A percentile compares a stretch with the other conserved stretches of the same genome.
These are phyloP conservation scores for Cosmia trapezina DNA, from an alignment of 2,888 invertebrate species.

Conservation along the genomic window DNA sequence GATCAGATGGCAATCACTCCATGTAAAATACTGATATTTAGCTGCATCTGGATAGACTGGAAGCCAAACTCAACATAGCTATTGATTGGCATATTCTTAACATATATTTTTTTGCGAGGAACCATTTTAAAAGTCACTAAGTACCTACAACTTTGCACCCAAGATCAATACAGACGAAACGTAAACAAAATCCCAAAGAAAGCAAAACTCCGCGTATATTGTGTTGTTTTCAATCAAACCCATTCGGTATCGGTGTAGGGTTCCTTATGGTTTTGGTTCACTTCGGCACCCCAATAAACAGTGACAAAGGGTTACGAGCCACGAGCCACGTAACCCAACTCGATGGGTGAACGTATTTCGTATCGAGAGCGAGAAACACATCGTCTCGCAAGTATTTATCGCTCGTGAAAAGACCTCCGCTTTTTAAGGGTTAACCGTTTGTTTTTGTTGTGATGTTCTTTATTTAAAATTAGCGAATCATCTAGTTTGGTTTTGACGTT, in stretches of 20 bases:
- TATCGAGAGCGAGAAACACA: constrained; percentile 47
- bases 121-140: neutral
- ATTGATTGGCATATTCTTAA: neutral
- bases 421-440: constrained; percentile 34
- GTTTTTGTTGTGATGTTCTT: constrained; percentile 26
- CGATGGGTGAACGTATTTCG: constrained; percentile 66
- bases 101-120: neutral
- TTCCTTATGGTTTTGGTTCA: constrained; percentile 72
- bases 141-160: neutral
- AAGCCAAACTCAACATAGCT: neutral
- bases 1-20: neutral
- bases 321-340: constrained; percentile 70
- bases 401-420: constrained; percentile 39
- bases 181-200: constrained; percentile 20
- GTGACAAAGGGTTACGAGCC: constrained; percentile 77
- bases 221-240: constrained; percentile 74
- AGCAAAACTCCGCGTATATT: constrained; percentile 35
- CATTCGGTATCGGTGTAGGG: constrained; percentile 62
- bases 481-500: constrained; percentile 18
- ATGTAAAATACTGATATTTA: neutral
- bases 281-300: constrained; percentile 76
- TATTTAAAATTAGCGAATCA: neutral
- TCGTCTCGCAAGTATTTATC: constrained; percentile 57
- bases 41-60: neutral
- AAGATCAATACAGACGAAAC: constrained; percentile 13